Evolutionary conservation across 2,797 vertebrate species (phyloP).

Genomic region (Scyliorhinus canicula): DNA sequence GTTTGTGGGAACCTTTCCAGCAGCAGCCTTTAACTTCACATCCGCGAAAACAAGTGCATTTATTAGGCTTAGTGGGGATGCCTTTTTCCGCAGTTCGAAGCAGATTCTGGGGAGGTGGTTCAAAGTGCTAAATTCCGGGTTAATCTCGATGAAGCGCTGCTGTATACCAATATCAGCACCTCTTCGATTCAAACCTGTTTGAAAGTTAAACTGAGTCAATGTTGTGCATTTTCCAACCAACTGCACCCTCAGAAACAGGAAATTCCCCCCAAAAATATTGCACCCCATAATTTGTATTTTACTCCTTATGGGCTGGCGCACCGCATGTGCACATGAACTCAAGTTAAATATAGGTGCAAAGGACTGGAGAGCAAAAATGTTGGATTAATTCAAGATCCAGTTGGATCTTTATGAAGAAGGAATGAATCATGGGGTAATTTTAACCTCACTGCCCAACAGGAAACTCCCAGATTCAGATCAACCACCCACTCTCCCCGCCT

Average conservation of each 20-base stretch:
- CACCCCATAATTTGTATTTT: not conserved
- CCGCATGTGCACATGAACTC: not conserved
- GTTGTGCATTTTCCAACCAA: not conserved
- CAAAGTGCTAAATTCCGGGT: not conserved
- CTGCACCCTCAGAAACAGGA: not conserved
- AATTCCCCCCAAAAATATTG: not conserved
- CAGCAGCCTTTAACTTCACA: not conserved
- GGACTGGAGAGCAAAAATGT: not conserved
- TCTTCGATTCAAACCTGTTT: not conserved
- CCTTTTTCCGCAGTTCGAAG: not conserved
- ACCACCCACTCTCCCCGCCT: not conserved
- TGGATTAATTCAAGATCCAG: not conserved
- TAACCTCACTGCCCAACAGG: not conserved
- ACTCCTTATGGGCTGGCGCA: not conserved
- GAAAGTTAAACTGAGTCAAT: not conserved
- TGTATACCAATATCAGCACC: not conserved
- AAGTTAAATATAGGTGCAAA: not conserved
- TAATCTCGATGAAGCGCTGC: not conserved
- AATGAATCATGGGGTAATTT: not conserved
- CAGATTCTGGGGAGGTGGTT: not conserved
- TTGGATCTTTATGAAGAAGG: not conserved
- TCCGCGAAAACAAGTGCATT: not conserved
- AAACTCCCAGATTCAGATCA: not conserved
- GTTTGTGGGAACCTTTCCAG: not conserved
- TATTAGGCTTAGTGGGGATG: not conserved